Base-by-base conservation (phyloP, 2,888 invertebrate genomes). In the Andrena fulva region DNA sequence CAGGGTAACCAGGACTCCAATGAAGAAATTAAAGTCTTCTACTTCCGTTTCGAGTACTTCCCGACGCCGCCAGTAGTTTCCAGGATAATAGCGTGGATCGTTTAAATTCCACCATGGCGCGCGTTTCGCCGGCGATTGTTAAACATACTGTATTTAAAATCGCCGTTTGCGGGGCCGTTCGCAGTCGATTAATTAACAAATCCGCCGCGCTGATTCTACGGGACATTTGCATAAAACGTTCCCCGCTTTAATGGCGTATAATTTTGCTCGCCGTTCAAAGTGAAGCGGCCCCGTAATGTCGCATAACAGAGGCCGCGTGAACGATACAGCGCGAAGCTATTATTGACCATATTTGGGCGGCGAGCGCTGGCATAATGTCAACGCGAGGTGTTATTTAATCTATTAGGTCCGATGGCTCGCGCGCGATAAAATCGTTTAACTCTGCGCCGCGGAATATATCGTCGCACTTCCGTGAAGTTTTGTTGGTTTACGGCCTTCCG, bases 181-280 rank as follows among this genome's bases (percentile, higher is more conserved):
- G 33, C 48, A 73, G n/a, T 54, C 69, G 81, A 79, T 73, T 80
- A 73, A 81, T 81, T 80, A 78, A 80, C 69, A 80, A 81, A 69
- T 69, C 67, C 52, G 48, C 29, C 20, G 5, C 16, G 27, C 16
- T 35, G 52, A 50, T 56, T 42, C 7, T 8, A 33, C 31, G 27
- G 50, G 20, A 12, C 10, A 66, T 78, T 80, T 69, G 74, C 73
- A 80, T 74, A 48, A 72, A 79, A 73, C 67, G 66, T 27, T 62
- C 50, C 27, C 60, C 79, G 67, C 68, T 79, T 42, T 67, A 77
- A 79, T 50, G 50, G 27, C 48, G 31, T 67, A 73, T 67, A 68
- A 74, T 73, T 81, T 66, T 35, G 20, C 12, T 27, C 42, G 29
- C 35, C 20, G 31, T 48, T 52, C 29, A n/a, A 35, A 52, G n/a